Evolutionary conservation across 2,888 invertebrate genomes (phyloP).

Genomic region (Aphrophora alni): DNA sequence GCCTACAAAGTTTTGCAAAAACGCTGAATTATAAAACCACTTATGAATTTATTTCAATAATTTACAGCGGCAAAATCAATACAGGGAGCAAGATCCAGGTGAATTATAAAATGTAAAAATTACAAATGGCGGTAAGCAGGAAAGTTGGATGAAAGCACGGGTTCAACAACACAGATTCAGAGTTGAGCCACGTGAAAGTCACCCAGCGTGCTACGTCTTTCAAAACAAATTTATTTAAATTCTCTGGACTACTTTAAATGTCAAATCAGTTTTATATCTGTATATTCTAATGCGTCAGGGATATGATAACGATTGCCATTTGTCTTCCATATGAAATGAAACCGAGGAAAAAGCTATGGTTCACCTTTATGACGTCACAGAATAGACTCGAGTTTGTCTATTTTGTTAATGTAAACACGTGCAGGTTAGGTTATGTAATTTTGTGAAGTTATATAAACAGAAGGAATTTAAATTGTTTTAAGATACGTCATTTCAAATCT

Average conservation of each 20-base stretch:
- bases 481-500: no score
- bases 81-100: not conserved
- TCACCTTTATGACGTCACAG: not conserved
- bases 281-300: not conserved
- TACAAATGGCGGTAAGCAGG: not conserved
- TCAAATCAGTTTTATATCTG: not conserved
- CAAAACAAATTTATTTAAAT: slow-evolving; percentile 3
- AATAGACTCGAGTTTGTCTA: not conserved
- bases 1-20: not conserved
- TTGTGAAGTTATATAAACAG: not conserved
- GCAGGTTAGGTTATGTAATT: not conserved
- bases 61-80: not conserved
- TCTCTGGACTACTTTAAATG: not conserved
- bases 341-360: not conserved
- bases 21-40: not conserved
- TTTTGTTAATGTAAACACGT: not conserved
- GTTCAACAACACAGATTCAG: not conserved
- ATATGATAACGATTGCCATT: not conserved
- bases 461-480: no score
- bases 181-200: not conserved
- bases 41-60: not conserved
- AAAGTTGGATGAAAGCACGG: not conserved
- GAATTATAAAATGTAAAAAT: not conserved
- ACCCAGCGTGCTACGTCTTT: not conserved
- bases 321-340: not conserved